phyloP scores from a whole-genome alignment of 2,797 vertebrate species.

The Clarias fuscus region DNA sequence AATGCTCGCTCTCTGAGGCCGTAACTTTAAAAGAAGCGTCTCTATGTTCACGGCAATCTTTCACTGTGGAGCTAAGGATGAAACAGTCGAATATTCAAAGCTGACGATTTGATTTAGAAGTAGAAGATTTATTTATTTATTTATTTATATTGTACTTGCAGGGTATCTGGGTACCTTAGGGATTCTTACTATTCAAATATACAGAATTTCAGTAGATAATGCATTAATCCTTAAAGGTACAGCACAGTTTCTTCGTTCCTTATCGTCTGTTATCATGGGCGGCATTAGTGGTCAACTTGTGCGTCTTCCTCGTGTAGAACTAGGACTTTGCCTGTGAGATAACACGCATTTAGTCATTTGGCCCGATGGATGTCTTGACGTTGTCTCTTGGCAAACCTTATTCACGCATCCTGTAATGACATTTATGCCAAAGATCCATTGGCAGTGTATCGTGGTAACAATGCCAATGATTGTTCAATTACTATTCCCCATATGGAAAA shows the following conservation, averaged over 20 bases:
- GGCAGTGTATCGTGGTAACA: not conserved
- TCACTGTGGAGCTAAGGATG: not conserved
- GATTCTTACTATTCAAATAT: not conserved
- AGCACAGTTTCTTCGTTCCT: not conserved
- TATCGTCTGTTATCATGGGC: not conserved
- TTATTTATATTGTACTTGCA: not conserved
- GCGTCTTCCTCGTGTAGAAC: not conserved
- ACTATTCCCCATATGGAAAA: not conserved
- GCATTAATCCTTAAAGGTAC: no score
- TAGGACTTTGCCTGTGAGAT: not conserved
- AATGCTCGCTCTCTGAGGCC: not conserved
- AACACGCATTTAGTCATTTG: not conserved
- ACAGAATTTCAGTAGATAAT: not conserved
- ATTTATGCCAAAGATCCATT: not conserved
- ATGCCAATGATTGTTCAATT: not conserved
- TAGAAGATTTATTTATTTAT: not conserved
- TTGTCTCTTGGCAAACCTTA: not conserved
- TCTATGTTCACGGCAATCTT: not conserved
- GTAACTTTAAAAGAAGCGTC: slow-evolving; percentile 3
- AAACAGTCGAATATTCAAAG: not conserved
- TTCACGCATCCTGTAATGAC: not conserved
- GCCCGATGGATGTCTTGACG: not conserved
- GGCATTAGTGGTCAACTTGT: not conserved
- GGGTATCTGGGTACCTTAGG: not conserved
- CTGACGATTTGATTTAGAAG: not conserved